Evolutionary conservation across 2,888 invertebrate species (phyloP).

Genomic region (Griposia aprilina): DNA sequence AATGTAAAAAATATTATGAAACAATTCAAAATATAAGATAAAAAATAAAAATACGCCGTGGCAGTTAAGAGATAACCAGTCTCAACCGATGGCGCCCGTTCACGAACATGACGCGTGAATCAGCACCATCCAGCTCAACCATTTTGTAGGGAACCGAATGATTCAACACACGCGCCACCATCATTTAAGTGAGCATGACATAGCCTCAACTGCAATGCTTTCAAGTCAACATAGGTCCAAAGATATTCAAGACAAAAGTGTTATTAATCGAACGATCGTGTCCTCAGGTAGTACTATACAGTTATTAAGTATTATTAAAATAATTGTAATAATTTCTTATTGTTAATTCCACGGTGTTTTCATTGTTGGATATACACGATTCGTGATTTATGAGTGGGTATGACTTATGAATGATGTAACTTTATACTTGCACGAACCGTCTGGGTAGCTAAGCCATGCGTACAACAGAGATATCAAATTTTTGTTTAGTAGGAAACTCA

Average conservation of each 20-base stretch:
- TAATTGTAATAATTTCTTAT: slow-evolving; percentile 22
- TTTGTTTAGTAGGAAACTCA: background rate
- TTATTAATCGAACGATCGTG: background rate
- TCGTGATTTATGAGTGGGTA: slow-evolving; percentile 5
- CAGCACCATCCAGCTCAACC: too few species aligned
- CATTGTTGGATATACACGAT: slow-evolving; percentile 9
- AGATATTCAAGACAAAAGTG: slow-evolving; percentile 8
- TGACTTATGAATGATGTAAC: background rate
- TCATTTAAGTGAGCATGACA: too few species aligned
- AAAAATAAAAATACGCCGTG: too few species aligned
- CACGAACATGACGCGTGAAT: too few species aligned
- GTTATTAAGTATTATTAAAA: slow-evolving; percentile 31
- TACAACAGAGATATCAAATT: slow-evolving; percentile 1
- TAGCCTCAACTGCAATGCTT: too few species aligned
- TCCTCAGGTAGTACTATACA: background rate
- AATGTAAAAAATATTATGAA: too few species aligned
- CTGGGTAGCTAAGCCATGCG: background rate
- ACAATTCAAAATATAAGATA: too few species aligned
- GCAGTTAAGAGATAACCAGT: too few species aligned
- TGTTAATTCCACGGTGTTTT: slow-evolving; percentile 18
- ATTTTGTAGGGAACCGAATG: too few species aligned
- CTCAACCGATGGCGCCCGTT: too few species aligned
- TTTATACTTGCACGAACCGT: background rate
- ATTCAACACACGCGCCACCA: too few species aligned
- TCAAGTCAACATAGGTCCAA: background rate